Base-by-base conservation (phyloP, 2,888 invertebrate species). In the Invenusta paracnida region DNA sequence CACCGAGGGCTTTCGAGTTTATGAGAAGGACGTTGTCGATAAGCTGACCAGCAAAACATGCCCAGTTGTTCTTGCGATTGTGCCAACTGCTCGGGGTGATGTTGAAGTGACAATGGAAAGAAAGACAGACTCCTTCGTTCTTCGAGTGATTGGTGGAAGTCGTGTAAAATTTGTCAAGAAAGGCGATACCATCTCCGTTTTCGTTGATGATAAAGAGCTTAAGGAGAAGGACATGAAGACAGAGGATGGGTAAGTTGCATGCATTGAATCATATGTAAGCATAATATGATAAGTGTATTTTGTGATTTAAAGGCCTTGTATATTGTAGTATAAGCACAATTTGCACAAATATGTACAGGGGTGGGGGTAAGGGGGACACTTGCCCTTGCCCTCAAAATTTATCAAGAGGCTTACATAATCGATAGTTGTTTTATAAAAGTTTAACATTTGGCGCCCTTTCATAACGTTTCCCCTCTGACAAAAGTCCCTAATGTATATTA, bases 31-130 rank as follows among this genome's bases (percentile, higher is more conserved):
- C 23, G 25, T 73, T 73, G 73, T 73, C 2, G 23, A n/a, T 5
- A 13, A 73, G 25, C 23, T 73, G 73, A 73, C 11, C 23, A 23
- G 11, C 25, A 13, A 2, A 2, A 73, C 5, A 5, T 73, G 73
- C 27, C 73, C 73, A 23, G 73, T 73, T 5, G 73, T 73, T 5
- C 73, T 73, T 5, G 23, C 73, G 5, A 25, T 23, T 2, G 23
- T 73, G 2, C 5, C 2, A 23, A 73, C 17, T 2, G 23, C 2
- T 25, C 48, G 17, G 17, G 73, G 73, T n/a, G 73, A 73, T 25
- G 73, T 73, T 13, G 73, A 73, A 25, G 73, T 73, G 25, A 73
- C 73, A 73, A 73, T 73, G 73, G 73, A 73, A 23, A 13, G 73
- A 2, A 73, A 73, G 73, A 23, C 27, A 23, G 25, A 73, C 23